These are phyloP conservation scores for Rhogogaster chlorosoma DNA, from an alignment of 2,888 invertebrate species.

Conservation along the genomic window DNA sequence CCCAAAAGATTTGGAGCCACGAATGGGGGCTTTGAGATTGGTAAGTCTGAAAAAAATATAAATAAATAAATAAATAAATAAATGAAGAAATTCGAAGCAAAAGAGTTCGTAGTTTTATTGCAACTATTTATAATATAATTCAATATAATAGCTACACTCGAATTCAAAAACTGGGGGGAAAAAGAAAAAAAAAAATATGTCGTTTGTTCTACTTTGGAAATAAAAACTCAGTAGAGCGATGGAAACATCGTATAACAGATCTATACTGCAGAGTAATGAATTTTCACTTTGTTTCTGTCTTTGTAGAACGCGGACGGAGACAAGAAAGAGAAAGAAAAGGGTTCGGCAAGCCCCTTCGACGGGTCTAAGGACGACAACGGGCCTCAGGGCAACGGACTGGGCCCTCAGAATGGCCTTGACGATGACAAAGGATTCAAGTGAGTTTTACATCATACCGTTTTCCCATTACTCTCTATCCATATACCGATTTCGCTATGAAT, in stretches of 20 bases:
- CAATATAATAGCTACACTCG: background rate
- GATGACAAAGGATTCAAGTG: conserved; percentile 95
- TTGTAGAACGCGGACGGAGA: conserved; percentile 72
- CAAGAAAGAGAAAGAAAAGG: conserved; percentile 80
- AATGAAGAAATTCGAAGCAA: background rate
- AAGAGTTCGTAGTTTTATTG: background rate
- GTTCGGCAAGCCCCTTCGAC: conserved; percentile 81
- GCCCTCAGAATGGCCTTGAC: conserved; percentile 86
- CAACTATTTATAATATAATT: too few species aligned
- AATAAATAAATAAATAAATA: background rate
- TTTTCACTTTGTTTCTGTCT: conserved; percentile 14
- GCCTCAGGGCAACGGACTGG: conserved; percentile 80
- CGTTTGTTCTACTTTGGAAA: background rate
- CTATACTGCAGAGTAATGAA: background rate
- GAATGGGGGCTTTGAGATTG: conserved; percentile 76
- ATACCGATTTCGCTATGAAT: background rate
- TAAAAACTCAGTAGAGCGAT: background rate
- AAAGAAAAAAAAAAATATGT: too few species aligned
- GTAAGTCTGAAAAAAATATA: conserved; percentile 63
- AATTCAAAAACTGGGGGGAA: too few species aligned
- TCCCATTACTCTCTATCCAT: background rate
- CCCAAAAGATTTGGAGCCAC: conserved; percentile 75
- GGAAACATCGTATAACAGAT: background rate
- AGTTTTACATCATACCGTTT: conserved; percentile 77
- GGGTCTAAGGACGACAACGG: conserved; percentile 80